Base-by-base conservation (phyloP, 2,113 vertebrate genomes). In the Apodemus speciosus region DNA sequence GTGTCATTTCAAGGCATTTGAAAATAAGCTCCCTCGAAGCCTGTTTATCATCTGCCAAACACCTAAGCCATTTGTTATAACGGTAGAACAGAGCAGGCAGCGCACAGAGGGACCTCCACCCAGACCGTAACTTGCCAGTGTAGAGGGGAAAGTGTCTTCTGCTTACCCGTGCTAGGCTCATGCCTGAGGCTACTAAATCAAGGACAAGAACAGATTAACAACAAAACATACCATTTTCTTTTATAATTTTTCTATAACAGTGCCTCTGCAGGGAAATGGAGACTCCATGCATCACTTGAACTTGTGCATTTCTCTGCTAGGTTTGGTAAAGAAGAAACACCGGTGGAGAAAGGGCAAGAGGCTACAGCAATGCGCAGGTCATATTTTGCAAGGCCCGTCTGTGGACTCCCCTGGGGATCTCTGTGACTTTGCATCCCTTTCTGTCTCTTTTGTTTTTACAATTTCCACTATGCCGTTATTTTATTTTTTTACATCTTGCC, bases 11-110 rank as follows among this genome's bases (percentile, higher is more conserved):
- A 0, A 71, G 38, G 53, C 85, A 85, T 89, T 95, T 79, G 16
- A 77, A 92, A 64, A 92, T 66, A 91, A 85, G 38, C 25, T 89
- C 86, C 60, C 46, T 95, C 85, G 40, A 1, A 69, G 71, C 46
- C 40, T 58, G 20, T 88, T 87, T 49, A 81, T 88, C 51, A 27
- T 64, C 49, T 56, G 68, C 6, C 49, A 40, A 35, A 71, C 38
- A 79, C 62, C 64, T 18, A n/a, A 90, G 15, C 35, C 16, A 1
- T 60, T 85, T 51, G 14, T 56, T 38, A 35, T 0, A 3, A 43
- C 73, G 40, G 21, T 13, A 60, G 77, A n/a, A 38, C 40, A 72
- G 15, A 68, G 58, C 13, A 56, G 62, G 11, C 21, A 60, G 40
- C 73, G 72, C 68, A 66, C 32, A 13, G 38, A 56, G 43, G 10